Evolutionary conservation across 1,140 invertebrate genomes (phyloP), one percentile per base, ranked within the genome.

Genomic region (Penaeus chinensis): DNA sequence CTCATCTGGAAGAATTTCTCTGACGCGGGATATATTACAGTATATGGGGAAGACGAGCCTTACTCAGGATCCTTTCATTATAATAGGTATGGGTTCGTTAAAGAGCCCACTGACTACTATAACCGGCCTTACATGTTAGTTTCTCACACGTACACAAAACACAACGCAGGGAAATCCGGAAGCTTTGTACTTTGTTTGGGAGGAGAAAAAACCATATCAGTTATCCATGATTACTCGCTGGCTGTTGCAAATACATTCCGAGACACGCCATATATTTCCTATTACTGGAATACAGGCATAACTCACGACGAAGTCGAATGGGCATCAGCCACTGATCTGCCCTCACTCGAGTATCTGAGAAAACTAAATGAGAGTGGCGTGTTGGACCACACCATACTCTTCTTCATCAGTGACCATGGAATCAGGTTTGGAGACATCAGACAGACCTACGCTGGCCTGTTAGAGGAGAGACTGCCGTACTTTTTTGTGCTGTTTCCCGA

Each of bases 351-450:
- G 11, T 66, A 76, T 8, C 54, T 90, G 37, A 20, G 60, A 22
- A 18, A 61, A 22, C 47, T 93, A 0, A 61, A 71, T 1, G 77
- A 85, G 0, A 54, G 92, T 8, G 89, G 91, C 8, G 79, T 92
- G 2, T 85, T 94, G 4, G 92, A 93, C 54, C 92, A 92, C 22
- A 95, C 95, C 0, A 91, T 94, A 0, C 91, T 99, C 0, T 93
- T 99, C 54, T 94, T 98, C 24, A 93, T 98, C 89, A 98, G 97
- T 91, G 98, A 99, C 92, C 98, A 99, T 92, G 98, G 98, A 0
- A 95, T 98, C 91, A 92, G 98, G 54, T 98, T 96, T 93, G 97
- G 97, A 2, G 93, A 93, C 5, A 95, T 97, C 24, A 92, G 96
- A 24, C 92, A 94, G 90, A 98, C 97, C 0, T 95, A 96, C 91